These are phyloP conservation scores for Bostrychus sinensis DNA, from an alignment of 2,113 vertebrate species.

Conservation along the genomic window DNA sequence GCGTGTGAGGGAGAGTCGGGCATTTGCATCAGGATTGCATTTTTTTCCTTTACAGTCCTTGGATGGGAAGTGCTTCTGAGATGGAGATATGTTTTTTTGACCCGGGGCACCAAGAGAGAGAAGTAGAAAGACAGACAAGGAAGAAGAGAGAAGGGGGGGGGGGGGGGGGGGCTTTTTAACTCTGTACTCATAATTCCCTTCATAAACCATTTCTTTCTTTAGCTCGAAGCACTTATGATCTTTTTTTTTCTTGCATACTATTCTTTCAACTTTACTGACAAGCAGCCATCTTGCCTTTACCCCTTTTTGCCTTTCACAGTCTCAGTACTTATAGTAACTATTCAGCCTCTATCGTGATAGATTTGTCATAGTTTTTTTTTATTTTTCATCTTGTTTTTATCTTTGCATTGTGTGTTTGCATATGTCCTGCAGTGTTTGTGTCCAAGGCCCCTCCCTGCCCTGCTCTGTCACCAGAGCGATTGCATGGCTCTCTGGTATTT, in stretches of 20 bases:
- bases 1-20: conserved; percentile 21
- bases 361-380: conserved; percentile 29
- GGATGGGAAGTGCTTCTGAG: conserved; percentile 65
- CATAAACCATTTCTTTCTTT: conserved; percentile 35
- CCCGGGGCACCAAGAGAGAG: conserved; percentile 61
- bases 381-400: conserved; percentile 19
- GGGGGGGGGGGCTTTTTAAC: conserved; percentile 48
- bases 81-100: conserved; percentile 74
- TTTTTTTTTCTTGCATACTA: conserved; percentile 1
- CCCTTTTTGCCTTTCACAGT: conserved; percentile 42
- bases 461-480: conserved; percentile 56
- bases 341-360: conserved; percentile 25
- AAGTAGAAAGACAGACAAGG: conserved; percentile 23
- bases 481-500: conserved; percentile 67
- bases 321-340: conserved; percentile 17
- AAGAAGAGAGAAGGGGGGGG: conserved; percentile 22
- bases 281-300: conserved; percentile 10
- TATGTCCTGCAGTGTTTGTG: conserved; percentile 30
- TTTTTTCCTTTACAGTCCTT: conserved; percentile 39
- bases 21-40: conserved; percentile 39
- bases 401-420: conserved; percentile 20
- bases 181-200: conserved; percentile 34
- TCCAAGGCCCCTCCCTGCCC: conserved; percentile 52
- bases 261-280: conserved; percentile 34
- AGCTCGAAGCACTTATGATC: conserved; percentile 33